Base-by-base conservation (phyloP, 2,888 invertebrate genomes). In the Cryptocheilus praepositus region DNA sequence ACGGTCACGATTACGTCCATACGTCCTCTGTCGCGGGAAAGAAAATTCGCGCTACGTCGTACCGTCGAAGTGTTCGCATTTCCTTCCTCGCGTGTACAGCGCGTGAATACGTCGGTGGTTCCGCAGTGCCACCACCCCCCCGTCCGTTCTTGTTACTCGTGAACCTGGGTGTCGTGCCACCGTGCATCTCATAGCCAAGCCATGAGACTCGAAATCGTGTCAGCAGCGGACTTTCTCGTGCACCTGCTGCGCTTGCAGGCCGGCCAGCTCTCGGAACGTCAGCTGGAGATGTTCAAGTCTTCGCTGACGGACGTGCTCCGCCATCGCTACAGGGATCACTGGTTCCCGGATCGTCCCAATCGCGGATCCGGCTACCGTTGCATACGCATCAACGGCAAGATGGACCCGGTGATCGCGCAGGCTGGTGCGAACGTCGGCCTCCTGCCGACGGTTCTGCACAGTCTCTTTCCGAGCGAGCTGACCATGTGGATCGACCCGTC, bases 401-500 rank as follows among this genome's bases (percentile, higher is more conserved):
- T 93, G 90, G 94, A 94, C 88, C 92, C 93, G 57, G 90, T 93
- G 59, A 90, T 94, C 76, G 91, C 91, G 67, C 90, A 91, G 84
- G 94, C 94, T 28, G 94, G 93, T 36, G 90, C 89, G 64, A 91
- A 91, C 77, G 92, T 92, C 81, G 94, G 94, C 61, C 89, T 93
- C 46, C 87, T 90, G 70, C 92, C 92, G 71, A 89, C 91, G 69
- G 89, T 91, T 75, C 89, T 93, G 67, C 91, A 91, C 74, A 88
- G 84, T 57, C 80, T 91, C 64, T 91, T 94, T 73, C 94, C 94
- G 25, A 90, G 91, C 79, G 94, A 94, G 89, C 90, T 94, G 16
- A 94, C 94, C 36, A 91, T 94, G 89, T 94, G 94, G 94, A 93
- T 94, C 73, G 94, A 94, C 85, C 94, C 94, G 1, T 90, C 90